A percentile compares a stretch with the other conserved stretches of the same genome.
These are phyloP conservation scores for Morone saxatilis DNA, from an alignment of 2,113 vertebrate species.

Conservation along the genomic window DNA sequence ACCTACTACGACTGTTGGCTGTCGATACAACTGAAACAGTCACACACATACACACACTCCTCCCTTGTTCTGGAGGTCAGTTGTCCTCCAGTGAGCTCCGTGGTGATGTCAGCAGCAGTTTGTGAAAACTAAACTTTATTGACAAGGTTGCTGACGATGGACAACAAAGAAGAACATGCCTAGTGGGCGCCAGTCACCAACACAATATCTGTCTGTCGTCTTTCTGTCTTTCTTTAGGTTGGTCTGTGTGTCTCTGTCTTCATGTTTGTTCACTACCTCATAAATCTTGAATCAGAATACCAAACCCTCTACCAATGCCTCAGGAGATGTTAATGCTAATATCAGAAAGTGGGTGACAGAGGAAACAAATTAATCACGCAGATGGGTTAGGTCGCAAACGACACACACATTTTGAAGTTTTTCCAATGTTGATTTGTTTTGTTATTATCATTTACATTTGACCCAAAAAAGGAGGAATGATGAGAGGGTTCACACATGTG, in stretches of 20 bases:
- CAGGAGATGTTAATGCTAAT: slow-evolving; percentile 10
- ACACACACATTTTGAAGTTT: slow-evolving; percentile 47
- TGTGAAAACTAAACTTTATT: slow-evolving; percentile 85
- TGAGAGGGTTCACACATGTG: slow-evolving; percentile 33
- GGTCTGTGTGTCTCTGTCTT: neutral
- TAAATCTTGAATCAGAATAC: slow-evolving; percentile 25
- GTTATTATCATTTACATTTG: slow-evolving; percentile 71
- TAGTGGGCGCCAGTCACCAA: slow-evolving; percentile 42
- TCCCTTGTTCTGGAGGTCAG: slow-evolving; percentile 58
- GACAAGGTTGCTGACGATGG: slow-evolving; percentile 81
- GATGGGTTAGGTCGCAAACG: slow-evolving; percentile 39
- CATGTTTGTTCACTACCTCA: slow-evolving; percentile 8
- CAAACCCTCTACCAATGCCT: slow-evolving; percentile 7
- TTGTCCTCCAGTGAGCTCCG: slow-evolving; percentile 68
- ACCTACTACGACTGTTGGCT: slow-evolving; percentile 45
- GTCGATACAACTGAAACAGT: slow-evolving; percentile 22
- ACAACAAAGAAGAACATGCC: slow-evolving; percentile 63
- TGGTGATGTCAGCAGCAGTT: slow-evolving; percentile 78
- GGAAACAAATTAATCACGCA: slow-evolving; percentile 45
- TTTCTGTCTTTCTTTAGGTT: neutral
- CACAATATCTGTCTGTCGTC: neutral
- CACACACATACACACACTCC: slow-evolving; percentile 18
- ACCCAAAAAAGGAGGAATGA: slow-evolving; percentile 64
- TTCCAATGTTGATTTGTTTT: slow-evolving; percentile 58
- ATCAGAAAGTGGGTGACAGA: slow-evolving; percentile 24